phyloP scores from a whole-genome alignment of 2,888 invertebrate species.

The Argyresthia goedartella region DNA sequence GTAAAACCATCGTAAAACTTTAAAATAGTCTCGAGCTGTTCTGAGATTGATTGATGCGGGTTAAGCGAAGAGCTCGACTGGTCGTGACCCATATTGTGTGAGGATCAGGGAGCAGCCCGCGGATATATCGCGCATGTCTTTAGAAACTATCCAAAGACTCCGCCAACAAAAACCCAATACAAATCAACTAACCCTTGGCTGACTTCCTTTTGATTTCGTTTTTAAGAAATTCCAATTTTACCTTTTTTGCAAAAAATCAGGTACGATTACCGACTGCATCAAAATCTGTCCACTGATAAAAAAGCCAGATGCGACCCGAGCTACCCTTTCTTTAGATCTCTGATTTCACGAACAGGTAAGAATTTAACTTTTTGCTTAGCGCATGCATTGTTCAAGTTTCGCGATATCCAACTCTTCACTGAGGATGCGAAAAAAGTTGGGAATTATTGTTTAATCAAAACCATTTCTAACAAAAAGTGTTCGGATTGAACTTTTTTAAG shows the following conservation, averaged over 20 bases:
- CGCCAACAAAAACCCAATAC: slow-evolving; percentile 35
- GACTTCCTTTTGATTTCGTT: slow-evolving; percentile 56
- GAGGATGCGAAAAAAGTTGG: slow-evolving; percentile 39
- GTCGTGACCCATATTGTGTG: slow-evolving; percentile 28
- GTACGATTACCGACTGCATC: slow-evolving; percentile 29
- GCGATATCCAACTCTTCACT: slow-evolving; percentile 61
- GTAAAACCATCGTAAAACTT: too few species aligned
- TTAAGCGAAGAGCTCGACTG: slow-evolving; percentile 16
- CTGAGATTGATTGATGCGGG: slow-evolving; percentile 10
- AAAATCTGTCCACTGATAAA: slow-evolving; percentile 31
- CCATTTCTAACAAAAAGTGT: slow-evolving; percentile 51
- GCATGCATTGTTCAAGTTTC: slow-evolving; percentile 54
- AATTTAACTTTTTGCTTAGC: slow-evolving; percentile 46
- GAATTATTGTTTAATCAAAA: slow-evolving; percentile 57
- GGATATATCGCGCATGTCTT: slow-evolving; percentile 29
- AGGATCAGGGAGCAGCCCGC: slow-evolving; percentile 49
- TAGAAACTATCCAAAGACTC: slow-evolving; percentile 14
- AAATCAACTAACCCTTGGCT: slow-evolving; percentile 55
- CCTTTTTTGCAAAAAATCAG: slow-evolving; percentile 35
- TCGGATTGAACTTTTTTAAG: slow-evolving; percentile 44
- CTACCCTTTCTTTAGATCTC: slow-evolving; percentile 66
- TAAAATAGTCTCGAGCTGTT: not conserved
- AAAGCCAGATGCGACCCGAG: slow-evolving; percentile 41
- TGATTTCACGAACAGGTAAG: slow-evolving; percentile 67
- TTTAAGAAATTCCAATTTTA: slow-evolving; percentile 42